Evolutionary conservation across 2,797 vertebrate genomes (phyloP), one percentile per base, ranked within the genome.

Genomic region (Triplophysa yarkandensis): DNA sequence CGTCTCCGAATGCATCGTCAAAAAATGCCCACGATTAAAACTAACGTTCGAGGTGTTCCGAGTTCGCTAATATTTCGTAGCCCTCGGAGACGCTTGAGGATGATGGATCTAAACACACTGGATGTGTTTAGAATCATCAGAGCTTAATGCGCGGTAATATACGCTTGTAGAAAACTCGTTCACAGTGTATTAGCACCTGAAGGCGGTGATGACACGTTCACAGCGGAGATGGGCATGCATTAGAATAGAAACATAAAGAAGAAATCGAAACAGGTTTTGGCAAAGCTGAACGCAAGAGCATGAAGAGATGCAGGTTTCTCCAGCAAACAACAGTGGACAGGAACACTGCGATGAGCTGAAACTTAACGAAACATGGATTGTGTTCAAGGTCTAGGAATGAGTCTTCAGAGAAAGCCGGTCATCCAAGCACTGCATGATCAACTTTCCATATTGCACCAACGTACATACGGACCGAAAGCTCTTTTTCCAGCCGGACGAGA

Each of bases 261-360:
- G 19, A 23, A 52, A 52, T 11, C 21, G 13, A 55, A 27, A 2
- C 4, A 52, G 27, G n/a, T 54, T 77, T 50, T 80, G 60, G 60
- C 50, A 41, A 60, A 68, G 68, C 55, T 44, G 52, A 65, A 86
- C 86, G 66, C 63, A 50, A 54, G n/a, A 62, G 32, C 39, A 44
- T 39, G 13, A 75, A 25, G 36, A 14, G 36, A 75, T 79, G 39
- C 71, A 82, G 84, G 68, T 82, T 86, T 86, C 86, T 87, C 83
- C 89, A 91, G 88, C 88, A 91, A 90, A 90, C 84, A 88, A 84
- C 83, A 87, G 76, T 68, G 70, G 81, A 83, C 87, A 88, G 92
- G 86, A 81, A 58, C 25, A 30, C 32, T 41, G 48, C 39, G 55
- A 62, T 77, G 63, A 65, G 68, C 30, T 13, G 67, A 67, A 74